Conservation (phyloP, 2,113 vertebrate species). For the Equus quagga region DNA sequence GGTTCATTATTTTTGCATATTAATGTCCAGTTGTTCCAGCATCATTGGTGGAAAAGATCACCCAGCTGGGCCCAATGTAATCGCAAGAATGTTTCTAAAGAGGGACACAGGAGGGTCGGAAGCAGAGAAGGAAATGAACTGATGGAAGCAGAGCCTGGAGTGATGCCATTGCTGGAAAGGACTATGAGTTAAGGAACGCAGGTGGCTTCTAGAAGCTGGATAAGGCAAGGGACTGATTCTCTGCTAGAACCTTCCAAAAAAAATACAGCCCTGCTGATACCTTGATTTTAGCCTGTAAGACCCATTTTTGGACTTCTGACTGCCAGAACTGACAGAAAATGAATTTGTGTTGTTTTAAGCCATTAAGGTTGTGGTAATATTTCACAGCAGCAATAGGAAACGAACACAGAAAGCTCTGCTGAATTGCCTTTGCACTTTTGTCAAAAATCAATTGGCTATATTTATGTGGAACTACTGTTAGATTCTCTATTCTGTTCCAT, state of each 20-base stretch:
- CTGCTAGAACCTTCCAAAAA: background rate
- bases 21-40: background rate
- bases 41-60: background rate
- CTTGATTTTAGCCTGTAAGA: background rate
- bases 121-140: background rate
- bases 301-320: background rate
- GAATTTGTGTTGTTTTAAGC: background rate
- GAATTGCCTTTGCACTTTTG: background rate
- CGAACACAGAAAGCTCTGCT: background rate
- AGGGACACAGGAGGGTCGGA: background rate
- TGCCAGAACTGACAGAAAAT: background rate
- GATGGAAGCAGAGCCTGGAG: background rate
- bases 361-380: background rate
- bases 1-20: background rate
- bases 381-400: background rate
- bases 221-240: background rate
- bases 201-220: background rate
- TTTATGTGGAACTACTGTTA: background rate
- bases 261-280: background rate
- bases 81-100: background rate
- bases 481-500: background rate
- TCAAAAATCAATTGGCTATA: background rate
- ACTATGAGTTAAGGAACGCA: background rate
- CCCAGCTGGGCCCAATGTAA: background rate
- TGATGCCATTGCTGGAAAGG: background rate